Evolutionary conservation across 2,888 invertebrate species (phyloP), one percentile per base, ranked within the genome.

Genomic region (Phragmatobia fuliginosa): DNA sequence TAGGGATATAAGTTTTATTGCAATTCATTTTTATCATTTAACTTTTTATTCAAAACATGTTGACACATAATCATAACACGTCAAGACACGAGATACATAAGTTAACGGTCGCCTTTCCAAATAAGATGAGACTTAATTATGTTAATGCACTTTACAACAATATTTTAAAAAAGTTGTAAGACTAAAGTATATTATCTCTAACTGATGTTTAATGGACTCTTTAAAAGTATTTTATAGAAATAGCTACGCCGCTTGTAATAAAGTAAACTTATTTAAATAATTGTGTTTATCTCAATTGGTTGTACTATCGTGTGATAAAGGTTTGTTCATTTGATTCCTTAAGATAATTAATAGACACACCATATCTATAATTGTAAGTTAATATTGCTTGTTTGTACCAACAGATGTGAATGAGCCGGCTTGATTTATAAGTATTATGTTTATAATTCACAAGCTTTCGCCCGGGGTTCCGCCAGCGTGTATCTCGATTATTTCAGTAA

Each of bases 61-160:
- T 56, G 56, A 74, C 70, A 81, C 75, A 79, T 82, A 84, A 85
- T 85, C 83, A 86, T 87, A 89, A 86, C 86, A 86, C 76, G 84
- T 90, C 75, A 79, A 66, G 77, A 74, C n/a, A n/a, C 75, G 71
- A 70, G 71, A 73, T 75, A 79, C 82, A 87, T 84, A 83, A 88
- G 85, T 74, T 87, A 90, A 90, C 84, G 84, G 82, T 81, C 76
- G 68, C 77, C 63, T 85, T 84, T 82, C 85, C 81, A 85, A 85
- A 87, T 85, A 83, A 79, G 82, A 81, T 65, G 62, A 33, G 77
- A 85, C 82, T 84, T 85, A 85, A 88, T 88, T 88, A 88, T 88
- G 84, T 81, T 87, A 88, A 81, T 90, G 88, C 74, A 81, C 74
- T 75, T 81, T 79, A 83, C 75, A 80, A 73, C 79, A 75, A 85